phyloP scores from a whole-genome alignment of 2,888 invertebrate genomes.

The Dendrolimus pini region DNA sequence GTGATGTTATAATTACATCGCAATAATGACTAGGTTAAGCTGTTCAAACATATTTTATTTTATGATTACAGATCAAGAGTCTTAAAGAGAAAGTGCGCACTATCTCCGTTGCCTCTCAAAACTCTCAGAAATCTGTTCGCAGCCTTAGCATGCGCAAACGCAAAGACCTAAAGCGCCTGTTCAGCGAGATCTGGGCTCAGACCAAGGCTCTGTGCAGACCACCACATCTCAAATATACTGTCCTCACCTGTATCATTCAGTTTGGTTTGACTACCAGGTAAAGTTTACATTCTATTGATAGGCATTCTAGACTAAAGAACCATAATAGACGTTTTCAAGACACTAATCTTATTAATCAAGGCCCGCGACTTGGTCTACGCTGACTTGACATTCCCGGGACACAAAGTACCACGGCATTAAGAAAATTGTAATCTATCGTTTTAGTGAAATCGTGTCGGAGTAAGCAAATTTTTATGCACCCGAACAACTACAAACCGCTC shows the following conservation, averaged over 20 bases:
- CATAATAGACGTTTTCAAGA: too few species aligned
- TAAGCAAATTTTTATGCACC: too few species aligned
- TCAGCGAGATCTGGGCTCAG: conserved; percentile 84
- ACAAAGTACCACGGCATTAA: too few species aligned
- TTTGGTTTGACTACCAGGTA: conserved; percentile 88
- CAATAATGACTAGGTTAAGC: too few species aligned
- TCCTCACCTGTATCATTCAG: conserved; percentile 87
- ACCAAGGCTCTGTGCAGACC: conserved; percentile 84
- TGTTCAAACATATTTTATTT: background rate
- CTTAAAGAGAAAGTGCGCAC: conserved; percentile 81
- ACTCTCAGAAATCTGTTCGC: conserved; percentile 80
- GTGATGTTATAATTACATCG: too few species aligned
- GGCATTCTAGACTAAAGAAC: too few species aligned
- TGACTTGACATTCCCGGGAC: too few species aligned
- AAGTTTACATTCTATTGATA: conserved; percentile 3
- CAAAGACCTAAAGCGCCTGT: conserved; percentile 82
- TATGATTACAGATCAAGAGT: conserved; percentile 77
- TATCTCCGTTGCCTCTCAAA: conserved; percentile 79
- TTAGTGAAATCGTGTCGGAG: too few species aligned
- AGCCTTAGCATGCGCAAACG: conserved; percentile 83
- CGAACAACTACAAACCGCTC: too few species aligned
- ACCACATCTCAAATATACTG: conserved; percentile 84
- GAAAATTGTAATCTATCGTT: too few species aligned
- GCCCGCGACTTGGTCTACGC: too few species aligned
- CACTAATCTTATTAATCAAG: too few species aligned